Base-by-base conservation (phyloP, 2,888 invertebrate genomes). In the Euzophera pinguis region DNA sequence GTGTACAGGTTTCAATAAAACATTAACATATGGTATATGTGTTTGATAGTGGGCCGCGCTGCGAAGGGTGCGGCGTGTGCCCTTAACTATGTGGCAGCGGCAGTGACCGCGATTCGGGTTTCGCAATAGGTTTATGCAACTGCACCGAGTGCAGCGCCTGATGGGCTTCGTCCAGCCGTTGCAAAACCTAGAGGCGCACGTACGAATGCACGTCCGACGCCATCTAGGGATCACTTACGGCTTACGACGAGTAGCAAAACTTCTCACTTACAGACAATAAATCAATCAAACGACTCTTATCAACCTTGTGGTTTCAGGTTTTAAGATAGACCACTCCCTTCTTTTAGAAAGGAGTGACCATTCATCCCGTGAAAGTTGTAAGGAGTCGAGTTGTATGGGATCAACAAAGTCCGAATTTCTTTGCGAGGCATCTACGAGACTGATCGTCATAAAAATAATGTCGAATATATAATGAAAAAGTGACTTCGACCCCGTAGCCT, bases 31-130 rank as follows among this genome's bases (percentile, higher is more conserved):
- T 8, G 49, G 53, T 43, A 16, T 22, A 34, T 48, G 37, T 39
- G 37, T 39, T 53, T 43, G 56, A 55, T 66, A 65, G 65, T 64
- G 60, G 62, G 67, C 61, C 57, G 61, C 32, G 45, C 10, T 32
- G 67, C 64, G 71, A 69, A 81, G 83, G 88, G 87, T 83, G 83
- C 76, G 80, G 69, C 78, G 65, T 64, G 71, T 77, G 78, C 78
- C 78, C 78, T 78, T 77, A 78, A 71, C 76, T 73, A 75, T 71
- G 67, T 70, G 67, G 72, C 74, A 69, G 75, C 85, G 87, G 82
- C 89, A 89, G 89, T 89, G 89, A 89, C 89, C 89, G 87, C 84
- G 84, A 86, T 88, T 78, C 79, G 69, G 38, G 74, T 89, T 75
- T 85, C 77, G 80, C 82, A 89, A 88, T 66, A 57, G 56, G 68